phyloP scores from a whole-genome alignment of 2,113 vertebrate genomes.

The Pelmatolapia mariae region DNA sequence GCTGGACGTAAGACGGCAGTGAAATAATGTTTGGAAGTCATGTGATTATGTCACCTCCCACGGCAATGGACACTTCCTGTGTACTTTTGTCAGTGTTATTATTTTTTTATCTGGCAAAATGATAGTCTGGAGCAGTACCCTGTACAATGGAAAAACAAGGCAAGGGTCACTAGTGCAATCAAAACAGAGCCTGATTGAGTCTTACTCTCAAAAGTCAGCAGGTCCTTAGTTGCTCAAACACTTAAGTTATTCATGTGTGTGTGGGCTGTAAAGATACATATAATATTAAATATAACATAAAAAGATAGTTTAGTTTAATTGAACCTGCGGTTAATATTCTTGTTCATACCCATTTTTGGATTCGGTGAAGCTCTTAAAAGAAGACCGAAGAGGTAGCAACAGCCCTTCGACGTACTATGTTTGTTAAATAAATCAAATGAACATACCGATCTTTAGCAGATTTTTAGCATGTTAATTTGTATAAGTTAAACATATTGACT shows the following conservation, averaged over 20 bases:
- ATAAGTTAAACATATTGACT: background rate
- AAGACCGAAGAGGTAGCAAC: background rate
- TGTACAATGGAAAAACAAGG: background rate
- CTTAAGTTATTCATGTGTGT: background rate
- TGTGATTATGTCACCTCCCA: background rate
- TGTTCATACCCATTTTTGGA: background rate
- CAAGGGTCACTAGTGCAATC: background rate
- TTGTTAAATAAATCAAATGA: background rate
- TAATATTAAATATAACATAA: background rate
- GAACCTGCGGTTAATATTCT: background rate
- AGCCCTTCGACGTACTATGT: background rate
- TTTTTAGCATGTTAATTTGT: background rate
- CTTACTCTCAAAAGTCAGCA: background rate
- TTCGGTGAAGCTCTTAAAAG: background rate
- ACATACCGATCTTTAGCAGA: background rate
- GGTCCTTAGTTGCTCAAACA: background rate
- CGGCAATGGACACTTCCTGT: background rate
- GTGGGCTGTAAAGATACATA: background rate
- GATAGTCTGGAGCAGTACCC: background rate
- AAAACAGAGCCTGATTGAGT: background rate
- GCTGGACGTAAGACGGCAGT: background rate
- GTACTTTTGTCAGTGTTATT: background rate
- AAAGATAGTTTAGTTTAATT: background rate
- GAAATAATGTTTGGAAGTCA: background rate
- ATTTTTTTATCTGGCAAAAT: background rate